These are phyloP conservation scores for Magallana ariakensis DNA, from an alignment of 1,140 invertebrate genomes.

Conservation along the genomic window DNA sequence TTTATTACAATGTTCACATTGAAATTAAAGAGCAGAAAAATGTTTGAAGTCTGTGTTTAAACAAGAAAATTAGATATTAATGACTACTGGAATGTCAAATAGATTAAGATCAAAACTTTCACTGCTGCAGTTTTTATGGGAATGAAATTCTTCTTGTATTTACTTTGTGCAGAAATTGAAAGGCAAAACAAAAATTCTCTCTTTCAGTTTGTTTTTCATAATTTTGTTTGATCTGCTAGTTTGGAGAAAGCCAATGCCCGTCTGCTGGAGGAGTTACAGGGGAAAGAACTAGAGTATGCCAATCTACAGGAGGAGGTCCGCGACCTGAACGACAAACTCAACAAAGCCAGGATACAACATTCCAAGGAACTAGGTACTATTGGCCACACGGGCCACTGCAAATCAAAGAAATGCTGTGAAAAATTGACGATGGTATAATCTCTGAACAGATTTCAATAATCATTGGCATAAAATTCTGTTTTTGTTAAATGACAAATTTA, in stretches of 20 bases:
- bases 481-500: no score
- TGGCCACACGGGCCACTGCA: neutral
- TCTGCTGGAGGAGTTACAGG: slow-evolving; percentile 68
- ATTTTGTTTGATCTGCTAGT: slow-evolving; percentile 54
- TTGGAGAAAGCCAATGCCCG: slow-evolving; percentile 72
- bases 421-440: no score
- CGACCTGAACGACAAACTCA: slow-evolving; percentile 70
- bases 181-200: no score
- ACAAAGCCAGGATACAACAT: slow-evolving; percentile 71
- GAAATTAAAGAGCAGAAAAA: neutral
- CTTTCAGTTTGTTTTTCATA: no score
- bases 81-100: neutral
- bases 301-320: slow-evolving; percentile 69
- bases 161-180: no score
- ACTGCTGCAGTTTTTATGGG: neutral
- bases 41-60: neutral
- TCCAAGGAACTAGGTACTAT: slow-evolving; percentile 67
- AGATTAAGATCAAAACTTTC: neutral
- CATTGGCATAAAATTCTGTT: no score
- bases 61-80: neutral
- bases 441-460: no score
- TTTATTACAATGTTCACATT: neutral
- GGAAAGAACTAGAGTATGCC: slow-evolving; percentile 71
- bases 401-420: no score
- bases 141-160: no score